Evolutionary conservation across 1,140 invertebrate genomes (phyloP).

Genomic region (Globodera ellingtonae): DNA sequence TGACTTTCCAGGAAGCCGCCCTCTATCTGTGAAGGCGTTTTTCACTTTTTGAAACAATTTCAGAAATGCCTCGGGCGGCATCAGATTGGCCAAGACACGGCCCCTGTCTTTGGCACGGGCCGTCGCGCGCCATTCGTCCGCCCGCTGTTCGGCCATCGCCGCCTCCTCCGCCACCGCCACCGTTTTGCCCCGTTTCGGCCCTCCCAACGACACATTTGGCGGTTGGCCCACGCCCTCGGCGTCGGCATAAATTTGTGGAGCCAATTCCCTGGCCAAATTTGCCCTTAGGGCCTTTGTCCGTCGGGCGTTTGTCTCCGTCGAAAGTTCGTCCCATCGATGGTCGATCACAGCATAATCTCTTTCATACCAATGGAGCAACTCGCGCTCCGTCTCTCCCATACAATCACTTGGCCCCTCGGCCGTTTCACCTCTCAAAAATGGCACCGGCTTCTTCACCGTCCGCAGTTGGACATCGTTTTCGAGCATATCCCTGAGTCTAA

Average conservation of each 20-base stretch:
- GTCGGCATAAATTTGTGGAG: background rate
- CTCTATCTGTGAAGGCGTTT: slow-evolving; percentile 17
- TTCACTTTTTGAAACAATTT: slow-evolving; percentile 24
- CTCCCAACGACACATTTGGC: slow-evolving; percentile 3
- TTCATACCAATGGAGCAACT: background rate
- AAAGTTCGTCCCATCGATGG: background rate
- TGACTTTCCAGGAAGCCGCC: background rate
- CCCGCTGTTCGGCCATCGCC: background rate
- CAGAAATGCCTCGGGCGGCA: background rate
- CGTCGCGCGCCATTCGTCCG: slow-evolving; percentile 1
- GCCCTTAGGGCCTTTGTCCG: background rate
- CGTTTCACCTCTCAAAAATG: slow-evolving; percentile 27
- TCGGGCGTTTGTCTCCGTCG: background rate
- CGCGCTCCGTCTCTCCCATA: slow-evolving; percentile 8
- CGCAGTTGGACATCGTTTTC: slow-evolving; percentile 53
- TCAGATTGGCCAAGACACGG: background rate
- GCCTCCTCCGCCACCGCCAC: background rate
- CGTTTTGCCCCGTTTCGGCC: background rate
- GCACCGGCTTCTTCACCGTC: slow-evolving; percentile 42
- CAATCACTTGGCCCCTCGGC: slow-evolving; percentile 31
- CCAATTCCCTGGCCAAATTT: background rate
- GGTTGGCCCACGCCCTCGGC: background rate
- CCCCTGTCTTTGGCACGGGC: background rate
- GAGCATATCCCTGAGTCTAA: slow-evolving; percentile 48
- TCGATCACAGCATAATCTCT: background rate